Evolutionary conservation across 2,113 vertebrate species (phyloP), one percentile per base, ranked within the genome.

Genomic region (Myotis yumanensis): DNA sequence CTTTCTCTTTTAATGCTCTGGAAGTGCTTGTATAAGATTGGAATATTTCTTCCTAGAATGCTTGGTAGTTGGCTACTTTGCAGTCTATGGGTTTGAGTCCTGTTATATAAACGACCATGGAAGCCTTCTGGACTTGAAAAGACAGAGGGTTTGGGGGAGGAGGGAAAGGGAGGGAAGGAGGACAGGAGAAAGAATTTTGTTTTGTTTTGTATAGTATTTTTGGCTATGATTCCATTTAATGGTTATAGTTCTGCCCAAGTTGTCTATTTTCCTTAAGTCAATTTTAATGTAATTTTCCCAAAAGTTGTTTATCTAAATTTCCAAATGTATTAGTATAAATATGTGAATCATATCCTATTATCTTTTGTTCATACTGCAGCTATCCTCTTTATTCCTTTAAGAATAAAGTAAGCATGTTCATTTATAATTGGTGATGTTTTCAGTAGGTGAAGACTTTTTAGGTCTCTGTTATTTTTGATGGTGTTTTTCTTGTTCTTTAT

Each of bases 201-300:
- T 80, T 48, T 80, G 51, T 59, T 84, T 91, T 64, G 20, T 76
- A n/a, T 51, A 25, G 8, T 66, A 32, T 87, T 93, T 95, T 79
- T 86, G 35, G 37, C 32, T 93, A 35, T 86, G n/a, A 76, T 82
- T 87, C 68, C 23, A 1, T 90, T 90, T 82, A 77, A 22, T 80
- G 46, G 64, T 73, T 66, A 28, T 57, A 43, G 48, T n/a, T 66
- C 25, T 93, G 30, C 80, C 15, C 37, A 93, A 35, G 32, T 86
- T 86, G 54, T 80, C 62, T 85, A 0, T 79, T 73, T 86, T 57
- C 66, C 64, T 95, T 80, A 84, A 52, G 22, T 80, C 73, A 92
- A 16, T 90, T 95, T 93, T 35, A 25, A 81, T 72, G 15, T 40
- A 85, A 73, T 81, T 86, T 93, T 73, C 48, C 28, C n/a, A 40